A percentile compares a stretch with the other conserved stretches of the same genome.
phyloP scores from a whole-genome alignment of 2,113 vertebrate genomes.

The Galeopterus variegatus region DNA sequence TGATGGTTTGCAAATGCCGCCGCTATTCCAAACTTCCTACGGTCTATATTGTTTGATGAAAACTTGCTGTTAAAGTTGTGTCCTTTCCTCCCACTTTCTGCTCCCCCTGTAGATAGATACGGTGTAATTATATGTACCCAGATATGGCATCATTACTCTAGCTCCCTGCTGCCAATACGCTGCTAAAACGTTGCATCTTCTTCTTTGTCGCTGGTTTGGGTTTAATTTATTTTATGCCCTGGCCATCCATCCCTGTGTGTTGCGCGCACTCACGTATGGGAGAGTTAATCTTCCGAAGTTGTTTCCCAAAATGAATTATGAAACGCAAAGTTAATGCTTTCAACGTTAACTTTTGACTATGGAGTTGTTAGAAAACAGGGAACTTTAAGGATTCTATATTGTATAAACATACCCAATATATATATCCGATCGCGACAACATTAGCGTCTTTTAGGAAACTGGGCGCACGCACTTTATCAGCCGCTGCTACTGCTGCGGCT shows the following conservation, averaged over 20 bases:
- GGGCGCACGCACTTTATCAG: slow-evolving; percentile 95
- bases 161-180: slow-evolving; percentile 85
- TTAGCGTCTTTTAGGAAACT: slow-evolving; percentile 78
- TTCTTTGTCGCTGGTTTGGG: slow-evolving; percentile 65
- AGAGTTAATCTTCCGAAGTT: slow-evolving; percentile 58
- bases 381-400: background rate
- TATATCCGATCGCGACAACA: background rate
- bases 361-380: slow-evolving; percentile 4
- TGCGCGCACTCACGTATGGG: slow-evolving; percentile 50
- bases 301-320: slow-evolving; percentile 45
- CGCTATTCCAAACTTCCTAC: slow-evolving; percentile 1
- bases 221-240: slow-evolving; percentile 68
- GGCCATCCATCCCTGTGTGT: slow-evolving; percentile 32
- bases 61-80: slow-evolving; percentile 62
- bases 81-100: background rate
- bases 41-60: background rate
- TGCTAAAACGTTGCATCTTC: slow-evolving; percentile 73
- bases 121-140: slow-evolving; percentile 3
- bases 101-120: slow-evolving; percentile 37
- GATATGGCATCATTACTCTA: slow-evolving; percentile 63
- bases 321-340: slow-evolving; percentile 49
- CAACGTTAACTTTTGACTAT: slow-evolving; percentile 25
- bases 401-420: slow-evolving; percentile 30
- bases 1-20: slow-evolving; percentile 64
- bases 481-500: slow-evolving; percentile 79